Base-by-base conservation (phyloP, 2,888 invertebrate species). In the Hofmannophila pseudospretella region DNA sequence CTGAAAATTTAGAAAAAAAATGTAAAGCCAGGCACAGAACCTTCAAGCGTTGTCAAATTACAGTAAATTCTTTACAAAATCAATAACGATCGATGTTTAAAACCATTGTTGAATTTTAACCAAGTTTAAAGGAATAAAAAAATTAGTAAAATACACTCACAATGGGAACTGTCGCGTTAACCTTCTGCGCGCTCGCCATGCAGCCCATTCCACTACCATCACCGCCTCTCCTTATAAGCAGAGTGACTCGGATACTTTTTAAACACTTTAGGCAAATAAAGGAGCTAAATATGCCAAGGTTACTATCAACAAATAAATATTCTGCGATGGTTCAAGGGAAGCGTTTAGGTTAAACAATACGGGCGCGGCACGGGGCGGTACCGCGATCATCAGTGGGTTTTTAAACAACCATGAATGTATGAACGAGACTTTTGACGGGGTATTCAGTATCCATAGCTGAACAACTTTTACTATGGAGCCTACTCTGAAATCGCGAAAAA, bases 191-290 rank as follows among this genome's bases (percentile, higher is more conserved):
- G 49, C 82, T 79, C 38, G 67, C 58, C 54, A 72, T 60, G 45
- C 84, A 82, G 45, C 85, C 85, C 85, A 85, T 85, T 38, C 51
- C 74, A 65, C 53, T 38, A 62, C 61, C 53, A 49, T 44, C 45
- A 36, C 35, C 44, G 32, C 34, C 22, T 23, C 12, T 16, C 10
- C 19, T 13, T 32, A 31, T 7, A 12, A 11, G 16, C 29, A 7
- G 28, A 28, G 7, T 28, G 7, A 28, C 28, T 12, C 5, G 7
- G 9, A 5, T 4, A 10, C 25, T 25, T 10, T 2, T 8, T 10
- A 27, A 27, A 27, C n/a, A 3, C 26, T 10, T 29, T 29, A 14
- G 34, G 26, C 44, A 43, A 47, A 49, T 43, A 52, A 57, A 43
- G 25, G 37, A 8, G 10, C 29, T 42, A 67, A 64, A 49, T 53